Evolutionary conservation across 2,797 vertebrate species (phyloP), one percentile per base, ranked within the genome.

Genomic region (Bovichtus variegatus): DNA sequence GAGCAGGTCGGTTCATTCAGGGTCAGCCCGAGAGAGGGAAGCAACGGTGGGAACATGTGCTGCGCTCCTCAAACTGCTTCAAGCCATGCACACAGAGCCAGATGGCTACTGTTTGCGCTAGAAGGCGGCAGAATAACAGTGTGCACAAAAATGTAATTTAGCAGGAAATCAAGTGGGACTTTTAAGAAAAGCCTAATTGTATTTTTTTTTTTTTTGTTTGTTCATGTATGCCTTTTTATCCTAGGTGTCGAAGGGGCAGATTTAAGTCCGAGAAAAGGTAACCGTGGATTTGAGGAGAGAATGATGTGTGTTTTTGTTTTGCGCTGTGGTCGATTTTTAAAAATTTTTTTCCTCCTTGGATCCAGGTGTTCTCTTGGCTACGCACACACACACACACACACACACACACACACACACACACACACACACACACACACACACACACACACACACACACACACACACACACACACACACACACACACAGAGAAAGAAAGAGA

Each of bases 221-320:
- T 87, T 76, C 63, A 55, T 84, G 25, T 89, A 23, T 88, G 71
- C 76, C 66, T 86, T 85, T 87, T 81, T 80, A 68, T 82, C 61
- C 69, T 81, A 93, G 92, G 91, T 87, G 76, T 87, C 89, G 50
- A 74, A 47, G 78, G 80, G 25, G 91, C 88, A 74, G 88, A 92
- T 85, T 81, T 93, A 80, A 89, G 12, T 80, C 79, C 74, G 1
- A 51, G 29, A 50, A 81, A 79, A 94, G 93, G 92, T 93, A 93
- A 92, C 51, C 0, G 11, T 21, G 25, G 27, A 54, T 80, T 31
- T 38, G 21, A 40, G 12, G 38, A 62, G 29, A 72, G 12, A 49
- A 31, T 55, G 23, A 3, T 40, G 23, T 76, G 50, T 59, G 23
- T 50, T 29, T 71, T 40, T 65, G 43, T 67, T 53, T 49, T 64